Base-by-base conservation (phyloP, 2,888 invertebrate genomes). In the Ectobius pallidus region DNA sequence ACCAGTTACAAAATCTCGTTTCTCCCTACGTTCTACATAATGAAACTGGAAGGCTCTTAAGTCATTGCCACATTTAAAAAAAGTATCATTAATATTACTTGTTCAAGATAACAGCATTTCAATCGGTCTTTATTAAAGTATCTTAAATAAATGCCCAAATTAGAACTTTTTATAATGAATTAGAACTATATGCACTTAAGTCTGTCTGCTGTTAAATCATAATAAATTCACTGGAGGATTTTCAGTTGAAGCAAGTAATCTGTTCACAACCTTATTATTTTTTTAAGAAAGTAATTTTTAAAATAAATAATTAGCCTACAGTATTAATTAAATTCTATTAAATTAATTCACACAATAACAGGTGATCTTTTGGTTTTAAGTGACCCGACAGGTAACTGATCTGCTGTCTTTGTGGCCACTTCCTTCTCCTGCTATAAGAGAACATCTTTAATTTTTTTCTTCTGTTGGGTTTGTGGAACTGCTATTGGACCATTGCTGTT, bases 401-500 rank as follows among this genome's bases (percentile, higher is more conserved):
- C 30, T 16, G 6, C 16, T 39, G 65, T 34, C 11, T 49, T 27
- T 16, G 39, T 9, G n/a, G 34, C 18, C 34, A 61, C 34, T 32
- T 44, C 25, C 22, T 52, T 52, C 14, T 68, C 52, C 69, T 72
- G 72, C 72, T 72, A 65, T 68, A 65, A 65, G 52, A 58, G 61
- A 27, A 61, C 70, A 25, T 71, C 71, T 34, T 46, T 65, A 42
- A 44, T 25, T 44, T 61, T 62, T 27, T 20, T n/a, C n/a, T n/a
- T 39, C 39, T 55, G 65, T 27, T 69, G 68, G 14, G 55, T n/a
- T n/a, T 49, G 32, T 49, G 63, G 42, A 16, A 73, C 46, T 1
- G 65, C 42, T 9, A 70, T 65, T 39, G 73, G 73, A 1, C 73
- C 73, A n/a, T 69, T 69, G 55, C 69, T 69, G 22, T 55, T 69